phyloP scores from a whole-genome alignment of 2,888 invertebrate species.

The Leptogaster cylindrica region DNA sequence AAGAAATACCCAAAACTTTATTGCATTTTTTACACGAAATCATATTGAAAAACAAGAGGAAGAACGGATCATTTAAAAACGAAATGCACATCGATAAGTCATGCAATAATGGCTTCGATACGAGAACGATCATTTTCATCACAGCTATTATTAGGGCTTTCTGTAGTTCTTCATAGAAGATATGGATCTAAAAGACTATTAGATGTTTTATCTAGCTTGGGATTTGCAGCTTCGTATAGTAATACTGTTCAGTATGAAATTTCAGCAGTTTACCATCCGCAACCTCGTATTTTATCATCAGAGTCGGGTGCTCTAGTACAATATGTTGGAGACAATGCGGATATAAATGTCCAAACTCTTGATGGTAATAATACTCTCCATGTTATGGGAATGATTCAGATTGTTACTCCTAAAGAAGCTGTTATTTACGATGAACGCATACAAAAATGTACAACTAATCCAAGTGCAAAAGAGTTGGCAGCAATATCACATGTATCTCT shows the following conservation, averaged over 20 bases:
- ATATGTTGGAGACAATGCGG: constrained; percentile 44
- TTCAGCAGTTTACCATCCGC: constrained; percentile 54
- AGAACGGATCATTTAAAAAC: constrained; percentile 21
- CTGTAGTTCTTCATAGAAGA: constrained; percentile 38
- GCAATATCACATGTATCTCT: constrained; percentile 15
- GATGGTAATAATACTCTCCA: constrained; percentile 43
- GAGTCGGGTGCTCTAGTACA: constrained; percentile 53
- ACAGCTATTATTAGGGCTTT: constrained; percentile 52
- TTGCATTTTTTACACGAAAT: constrained; percentile 54
- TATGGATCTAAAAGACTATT: constrained; percentile 39
- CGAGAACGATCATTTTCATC: constrained; percentile 52
- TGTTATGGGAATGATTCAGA: constrained; percentile 34
- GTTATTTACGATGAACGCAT: constrained; percentile 27
- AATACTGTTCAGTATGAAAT: constrained; percentile 52
- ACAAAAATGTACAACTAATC: constrained; percentile 38
- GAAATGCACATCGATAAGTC: constrained; percentile 55
- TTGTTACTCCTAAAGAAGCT: constrained; percentile 37
- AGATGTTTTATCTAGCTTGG: constrained; percentile 41
- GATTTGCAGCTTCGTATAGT: constrained; percentile 52
- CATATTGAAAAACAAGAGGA: constrained; percentile 48
- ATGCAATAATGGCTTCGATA: constrained; percentile 54
- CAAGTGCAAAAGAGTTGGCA: constrained; percentile 31
- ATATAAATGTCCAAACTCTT: constrained; percentile 41
- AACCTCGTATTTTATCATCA: constrained; percentile 54
- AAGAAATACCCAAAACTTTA: constrained; percentile 50